Percentiles rank a stretch among this genome's conserved stretches.
Evolutionary conservation across 2,888 invertebrate genomes (phyloP).

Genomic region (Ormyrus labotus): DNA sequence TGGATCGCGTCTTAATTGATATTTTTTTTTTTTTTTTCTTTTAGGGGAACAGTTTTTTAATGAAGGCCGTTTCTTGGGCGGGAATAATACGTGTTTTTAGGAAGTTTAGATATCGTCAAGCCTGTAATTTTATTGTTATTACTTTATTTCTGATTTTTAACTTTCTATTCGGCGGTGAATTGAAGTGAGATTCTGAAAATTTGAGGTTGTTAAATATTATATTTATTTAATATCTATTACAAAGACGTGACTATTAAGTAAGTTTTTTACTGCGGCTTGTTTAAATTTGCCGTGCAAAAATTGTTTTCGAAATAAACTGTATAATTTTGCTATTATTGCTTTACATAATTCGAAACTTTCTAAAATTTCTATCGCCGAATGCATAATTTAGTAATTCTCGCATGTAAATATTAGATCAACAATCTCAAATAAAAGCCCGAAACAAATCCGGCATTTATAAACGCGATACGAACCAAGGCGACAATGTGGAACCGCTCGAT

Average conservation of each 20-base stretch:
- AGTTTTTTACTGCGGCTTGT: no score
- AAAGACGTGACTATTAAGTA: no score
- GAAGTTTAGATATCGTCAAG: not conserved
- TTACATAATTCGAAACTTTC: no score
- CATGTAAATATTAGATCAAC: not conserved
- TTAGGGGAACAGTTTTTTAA: no score
- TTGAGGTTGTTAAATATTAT: no score
- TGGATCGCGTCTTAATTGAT: conserved; percentile 22
- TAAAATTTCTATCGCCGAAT: not conserved
- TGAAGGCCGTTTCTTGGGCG: not conserved
- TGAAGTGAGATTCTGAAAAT: no score
- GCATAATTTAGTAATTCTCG: not conserved
- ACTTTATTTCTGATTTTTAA: not conserved
- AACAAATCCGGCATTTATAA: not conserved
- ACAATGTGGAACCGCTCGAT: conserved; percentile 2
- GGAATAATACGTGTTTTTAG: not conserved
- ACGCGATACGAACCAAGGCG: conserved; percentile 20
- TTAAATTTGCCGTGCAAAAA: no score
- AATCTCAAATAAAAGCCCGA: not conserved
- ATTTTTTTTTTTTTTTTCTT: no score
- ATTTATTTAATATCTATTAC: no score
- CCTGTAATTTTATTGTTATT: not conserved
- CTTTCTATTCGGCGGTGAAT: not conserved
- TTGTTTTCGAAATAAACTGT: no score
- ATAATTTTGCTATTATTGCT: no score